Conservation (phyloP, 2,888 invertebrate species). For the Alcis repandata region DNA sequence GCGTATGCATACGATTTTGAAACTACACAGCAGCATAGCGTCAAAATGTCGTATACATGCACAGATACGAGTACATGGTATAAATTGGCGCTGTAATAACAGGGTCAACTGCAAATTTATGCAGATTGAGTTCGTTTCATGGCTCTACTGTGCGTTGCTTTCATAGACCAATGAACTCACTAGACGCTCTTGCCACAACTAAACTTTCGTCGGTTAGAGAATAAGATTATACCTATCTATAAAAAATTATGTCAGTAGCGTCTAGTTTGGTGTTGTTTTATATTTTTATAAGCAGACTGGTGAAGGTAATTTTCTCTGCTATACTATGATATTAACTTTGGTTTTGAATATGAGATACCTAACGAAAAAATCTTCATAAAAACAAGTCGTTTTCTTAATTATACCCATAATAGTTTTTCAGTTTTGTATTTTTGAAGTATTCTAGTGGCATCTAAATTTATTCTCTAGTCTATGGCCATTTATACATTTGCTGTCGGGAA, state of each 20-base stretch:
- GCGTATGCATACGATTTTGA: constrained; percentile 47
- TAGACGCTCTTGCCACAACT: constrained; percentile 10
- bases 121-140: constrained; percentile 77
- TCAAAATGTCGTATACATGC: constrained; percentile 58
- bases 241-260: too few species aligned
- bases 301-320: too few species aligned
- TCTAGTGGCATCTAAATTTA: not conserved
- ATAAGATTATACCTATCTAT: not conserved
- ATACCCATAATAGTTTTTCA: too few species aligned
- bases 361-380: too few species aligned
- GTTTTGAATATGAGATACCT: too few species aligned
- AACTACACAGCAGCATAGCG: constrained; percentile 55
- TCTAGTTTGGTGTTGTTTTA: too few species aligned
- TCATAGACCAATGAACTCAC: constrained; percentile 8
- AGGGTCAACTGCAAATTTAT: constrained; percentile 80
- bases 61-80: constrained; percentile 33
- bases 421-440: too few species aligned
- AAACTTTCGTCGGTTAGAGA: not conserved
- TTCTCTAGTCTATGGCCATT: constrained; percentile 1
- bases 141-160: constrained; percentile 64
- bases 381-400: too few species aligned
- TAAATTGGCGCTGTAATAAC: constrained; percentile 68
- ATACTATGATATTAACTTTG: too few species aligned
- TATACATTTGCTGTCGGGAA: constrained; percentile 62
- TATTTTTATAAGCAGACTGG: too few species aligned